Conservation (phyloP, 2,888 invertebrate genomes). For the Noctua janthina region DNA sequence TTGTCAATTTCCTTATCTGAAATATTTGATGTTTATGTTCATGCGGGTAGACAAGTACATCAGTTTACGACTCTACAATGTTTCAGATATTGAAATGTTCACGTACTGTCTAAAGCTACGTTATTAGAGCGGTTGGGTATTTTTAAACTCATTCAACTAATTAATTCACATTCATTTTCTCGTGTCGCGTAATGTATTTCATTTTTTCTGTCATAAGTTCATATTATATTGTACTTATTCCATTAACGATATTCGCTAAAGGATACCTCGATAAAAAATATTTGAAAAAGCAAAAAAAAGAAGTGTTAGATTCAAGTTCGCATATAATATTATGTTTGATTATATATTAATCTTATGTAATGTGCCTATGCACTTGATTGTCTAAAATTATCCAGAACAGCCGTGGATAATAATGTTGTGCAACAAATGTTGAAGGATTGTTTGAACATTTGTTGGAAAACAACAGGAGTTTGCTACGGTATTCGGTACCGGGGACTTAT, state of each 20-base stretch:
- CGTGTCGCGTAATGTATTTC: conserved; percentile 81
- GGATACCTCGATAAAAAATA: conserved; percentile 82
- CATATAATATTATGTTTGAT: conserved; percentile 89
- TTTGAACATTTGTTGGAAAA: conserved; percentile 71
- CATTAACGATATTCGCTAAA: conserved; percentile 89
- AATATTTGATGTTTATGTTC: conserved; percentile 67
- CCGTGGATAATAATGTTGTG: conserved; percentile 78
- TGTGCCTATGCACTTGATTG: conserved; percentile 86
- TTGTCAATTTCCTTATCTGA: conserved; percentile 75
- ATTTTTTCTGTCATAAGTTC: conserved; percentile 85
- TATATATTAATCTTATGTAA: conserved; percentile 86
- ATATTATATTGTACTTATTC: conserved; percentile 89
- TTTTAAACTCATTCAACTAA: conserved; percentile 83
- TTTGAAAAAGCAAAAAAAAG: conserved; percentile 83
- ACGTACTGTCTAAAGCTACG: conserved; percentile 75
- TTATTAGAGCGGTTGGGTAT: conserved; percentile 85
- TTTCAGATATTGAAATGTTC: conserved; percentile 73
- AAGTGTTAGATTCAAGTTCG: conserved; percentile 82
- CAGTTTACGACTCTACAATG: conserved; percentile 59
- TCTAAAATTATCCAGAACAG: conserved; percentile 76
- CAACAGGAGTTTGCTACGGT: conserved; percentile 74
- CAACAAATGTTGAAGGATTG: conserved; percentile 68
- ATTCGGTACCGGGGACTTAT: conserved; percentile 72
- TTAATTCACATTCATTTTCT: conserved; percentile 80
- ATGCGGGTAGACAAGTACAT: conserved; percentile 60